Conservation (phyloP, 2,113 vertebrate species). For the Protobothrops flavoviridis region DNA sequence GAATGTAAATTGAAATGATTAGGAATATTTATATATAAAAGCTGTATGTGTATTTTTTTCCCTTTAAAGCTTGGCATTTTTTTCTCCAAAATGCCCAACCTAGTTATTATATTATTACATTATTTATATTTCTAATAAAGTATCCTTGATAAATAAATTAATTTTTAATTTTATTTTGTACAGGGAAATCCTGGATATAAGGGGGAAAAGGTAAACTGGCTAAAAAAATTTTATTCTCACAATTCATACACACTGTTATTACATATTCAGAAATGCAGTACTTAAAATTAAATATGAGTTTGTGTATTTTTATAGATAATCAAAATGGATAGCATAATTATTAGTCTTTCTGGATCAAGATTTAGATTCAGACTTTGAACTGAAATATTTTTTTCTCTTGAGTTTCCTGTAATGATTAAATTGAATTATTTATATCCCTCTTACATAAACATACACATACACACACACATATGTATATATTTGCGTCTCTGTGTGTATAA, state of each 20-base stretch:
- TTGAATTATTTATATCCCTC: not conserved
- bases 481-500: too few relatives aligned
- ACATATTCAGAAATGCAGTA: not conserved
- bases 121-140: not conserved
- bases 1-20: not conserved
- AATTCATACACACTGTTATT: not conserved
- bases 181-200: conserved; percentile 82
- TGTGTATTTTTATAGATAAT: not conserved
- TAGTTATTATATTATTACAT: not conserved
- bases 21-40: not conserved
- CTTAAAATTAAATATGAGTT: not conserved
- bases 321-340: not conserved
- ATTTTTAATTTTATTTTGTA: conserved; percentile 37
- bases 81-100: not conserved
- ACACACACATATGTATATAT: too few relatives aligned
- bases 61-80: conserved; percentile 11
- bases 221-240: not conserved
- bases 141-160: not conserved
- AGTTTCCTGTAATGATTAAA: not conserved
- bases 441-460: not conserved
- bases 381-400: not conserved
- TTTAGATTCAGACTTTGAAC: not conserved
- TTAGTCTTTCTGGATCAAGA: not conserved
- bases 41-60: not conserved
- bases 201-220: conserved; percentile 80